Base-by-base conservation (phyloP, 2,113 vertebrate genomes). In the Hoplias malabaricus region DNA sequence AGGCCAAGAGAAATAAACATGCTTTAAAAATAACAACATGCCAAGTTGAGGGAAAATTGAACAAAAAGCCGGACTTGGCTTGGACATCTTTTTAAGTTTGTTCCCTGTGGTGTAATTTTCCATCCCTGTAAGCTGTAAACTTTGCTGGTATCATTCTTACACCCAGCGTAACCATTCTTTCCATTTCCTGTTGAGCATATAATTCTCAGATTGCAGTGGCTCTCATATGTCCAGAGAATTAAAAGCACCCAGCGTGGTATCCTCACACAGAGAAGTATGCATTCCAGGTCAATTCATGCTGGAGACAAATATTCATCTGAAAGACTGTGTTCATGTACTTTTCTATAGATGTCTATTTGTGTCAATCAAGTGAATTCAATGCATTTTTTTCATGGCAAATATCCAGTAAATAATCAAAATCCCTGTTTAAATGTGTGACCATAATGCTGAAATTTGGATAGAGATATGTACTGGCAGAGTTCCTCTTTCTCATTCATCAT, bases 1-100 rank as follows among this genome's bases (percentile, higher is more conserved):
- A 69, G 72, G 89, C 89, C 88, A 92, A 92, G 77, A 86, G 82
- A 89, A 93, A 92, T 84, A 91, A 88, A 87, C 88, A 87, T 78
- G 78, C 72, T 81, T 83, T 73, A 73, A 88, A 78, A 87, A 86
- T 69, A 83, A 74, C 75, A 81, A 85, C 77, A 62, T 69, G 88
- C 86, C 86, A 88, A 89, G 84, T 91, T 88, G 86, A 86, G 87
- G 87, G 83, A 80, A 82, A 84, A 78, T 77, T 75, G 78, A 85
- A 89, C 88, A 89, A 89, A 87, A 85, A 87, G 82, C 75, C 29
- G 23, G 27, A 69, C 77, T 86, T 89, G 78, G 54, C 82, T 86
- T 90, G 91, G 90, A 81, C 83, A 80, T 82, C 70, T 87, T 90
- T 91, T 88, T 87, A 87, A 85, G 73, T 80, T 67, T 70, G 85